Evolutionary conservation across 2,113 vertebrate species (phyloP).

Genomic region (Apodemus sylvaticus): DNA sequence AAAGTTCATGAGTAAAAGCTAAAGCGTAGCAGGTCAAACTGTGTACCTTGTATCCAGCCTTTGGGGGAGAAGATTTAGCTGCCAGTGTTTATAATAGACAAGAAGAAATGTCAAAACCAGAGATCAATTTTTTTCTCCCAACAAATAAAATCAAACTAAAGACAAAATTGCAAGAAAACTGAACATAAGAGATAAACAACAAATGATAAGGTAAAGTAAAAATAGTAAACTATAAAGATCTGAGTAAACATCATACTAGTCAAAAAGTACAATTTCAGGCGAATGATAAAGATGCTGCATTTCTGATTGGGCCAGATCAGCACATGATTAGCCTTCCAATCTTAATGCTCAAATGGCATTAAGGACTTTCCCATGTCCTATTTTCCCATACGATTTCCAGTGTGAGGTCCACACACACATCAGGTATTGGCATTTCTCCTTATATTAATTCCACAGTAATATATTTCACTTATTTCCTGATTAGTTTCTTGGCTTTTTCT

Average conservation of each 20-base stretch:
- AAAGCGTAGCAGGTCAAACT: not conserved
- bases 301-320: not conserved
- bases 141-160: not conserved
- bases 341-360: not conserved
- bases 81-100: not conserved
- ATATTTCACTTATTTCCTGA: not conserved
- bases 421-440: not conserved
- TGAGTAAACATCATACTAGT: not conserved
- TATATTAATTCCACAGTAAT: not conserved
- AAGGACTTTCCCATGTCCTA: not conserved
- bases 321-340: not conserved
- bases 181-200: not conserved
- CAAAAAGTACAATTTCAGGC: not conserved
- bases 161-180: not conserved
- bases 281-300: not conserved
- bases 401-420: not conserved
- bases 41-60: not conserved
- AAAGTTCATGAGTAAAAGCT: not conserved
- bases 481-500: not conserved
- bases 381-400: not conserved
- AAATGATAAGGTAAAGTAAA: not conserved
- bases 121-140: not conserved
- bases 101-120: constrained; percentile 5
- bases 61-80: not conserved
- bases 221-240: not conserved